Base-by-base conservation (phyloP, 1,140 invertebrate species). In the Maconellicoccus hirsutus region DNA sequence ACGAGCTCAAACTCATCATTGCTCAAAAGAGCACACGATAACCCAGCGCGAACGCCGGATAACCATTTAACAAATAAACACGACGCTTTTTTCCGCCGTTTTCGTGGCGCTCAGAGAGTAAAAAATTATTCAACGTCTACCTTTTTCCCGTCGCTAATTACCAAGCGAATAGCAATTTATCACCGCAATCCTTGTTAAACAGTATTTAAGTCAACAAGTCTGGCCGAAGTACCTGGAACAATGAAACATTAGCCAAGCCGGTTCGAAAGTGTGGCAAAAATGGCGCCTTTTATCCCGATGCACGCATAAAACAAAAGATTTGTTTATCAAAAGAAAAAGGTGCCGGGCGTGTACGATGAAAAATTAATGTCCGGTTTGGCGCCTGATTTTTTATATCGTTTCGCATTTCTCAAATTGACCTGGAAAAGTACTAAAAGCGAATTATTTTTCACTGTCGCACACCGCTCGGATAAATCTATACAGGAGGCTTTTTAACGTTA, bases 301-400 rank as follows among this genome's bases (percentile, higher is more conserved):
- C 42, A 16, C 42, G 42, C 16, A 16, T 52, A 52, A 19, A 52
- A 52, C 42, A 52, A 52, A 16, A 19, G 42, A 52, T 52, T 52
- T 52, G 42, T 52, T 52, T 52, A 16, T 14, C 42, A 19, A 52
- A 19, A 19, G 42, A 52, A 52, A 52, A 19, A 19, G 10, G 42
- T 52, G n/a, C n/a, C 6, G 42, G n/a, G 42, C 16, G 42, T 19
- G 42, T 52, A 16, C 42, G 42, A 52, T 52, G 42, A 52, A 52
- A 52, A 52, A 52, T 52, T 52, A 52, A 52, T 52, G 42, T 52
- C 42, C 42, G 42, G 42, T 52, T 52, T 52, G 42, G 42, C 42
- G 42, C 42, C 42, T 52, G 42, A 52, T 52, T 52, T 52, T 52
- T 52, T 52, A 52, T 52, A 52, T 52, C 42, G 42, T 14, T 52